Evolutionary conservation across 2,888 invertebrate genomes (phyloP).

Genomic region (Gryllus longicercus): DNA sequence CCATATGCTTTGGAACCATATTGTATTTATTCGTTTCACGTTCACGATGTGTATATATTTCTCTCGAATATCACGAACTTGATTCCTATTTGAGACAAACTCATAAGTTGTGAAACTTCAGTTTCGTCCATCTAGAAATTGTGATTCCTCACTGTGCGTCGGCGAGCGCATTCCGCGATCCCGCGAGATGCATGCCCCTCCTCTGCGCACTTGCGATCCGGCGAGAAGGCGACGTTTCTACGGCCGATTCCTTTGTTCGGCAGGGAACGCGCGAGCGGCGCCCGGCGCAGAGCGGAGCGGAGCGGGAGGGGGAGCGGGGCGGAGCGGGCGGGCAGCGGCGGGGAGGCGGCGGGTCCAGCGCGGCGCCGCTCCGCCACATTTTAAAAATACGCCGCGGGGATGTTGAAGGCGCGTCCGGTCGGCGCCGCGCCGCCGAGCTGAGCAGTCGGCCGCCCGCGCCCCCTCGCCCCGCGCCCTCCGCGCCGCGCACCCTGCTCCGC

Average conservation of each 20-base stretch:
- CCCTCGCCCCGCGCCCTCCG: slow-evolving; percentile 30
- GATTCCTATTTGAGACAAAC: too few relatives aligned
- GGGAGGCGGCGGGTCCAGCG: slow-evolving; percentile 35
- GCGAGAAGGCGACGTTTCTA: neutral
- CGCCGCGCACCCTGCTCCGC: neutral
- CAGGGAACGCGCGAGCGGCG: neutral
- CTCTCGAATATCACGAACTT: too few relatives aligned
- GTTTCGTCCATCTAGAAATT: too few relatives aligned
- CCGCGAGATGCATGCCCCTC: neutral
- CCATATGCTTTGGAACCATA: too few relatives aligned
- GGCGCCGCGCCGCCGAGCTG: slow-evolving; percentile 32
- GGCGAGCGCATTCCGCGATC: too few relatives aligned
- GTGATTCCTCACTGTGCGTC: too few relatives aligned
- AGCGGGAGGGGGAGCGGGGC: neutral
- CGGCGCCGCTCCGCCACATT: slow-evolving; percentile 23
- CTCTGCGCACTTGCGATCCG: neutral
- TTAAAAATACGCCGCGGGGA: slow-evolving; percentile 32
- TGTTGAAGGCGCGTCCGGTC: slow-evolving; percentile 38
- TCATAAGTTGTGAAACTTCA: too few relatives aligned
- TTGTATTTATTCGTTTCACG: too few relatives aligned
- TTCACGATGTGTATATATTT: too few relatives aligned
- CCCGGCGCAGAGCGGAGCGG: neutral
- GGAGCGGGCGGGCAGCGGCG: slow-evolving; percentile 17
- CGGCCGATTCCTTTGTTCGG: neutral
- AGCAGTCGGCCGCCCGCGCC: slow-evolving; percentile 38